Base-by-base conservation (phyloP, 1,140 invertebrate genomes). In the Protaetia brevitarsis region DNA sequence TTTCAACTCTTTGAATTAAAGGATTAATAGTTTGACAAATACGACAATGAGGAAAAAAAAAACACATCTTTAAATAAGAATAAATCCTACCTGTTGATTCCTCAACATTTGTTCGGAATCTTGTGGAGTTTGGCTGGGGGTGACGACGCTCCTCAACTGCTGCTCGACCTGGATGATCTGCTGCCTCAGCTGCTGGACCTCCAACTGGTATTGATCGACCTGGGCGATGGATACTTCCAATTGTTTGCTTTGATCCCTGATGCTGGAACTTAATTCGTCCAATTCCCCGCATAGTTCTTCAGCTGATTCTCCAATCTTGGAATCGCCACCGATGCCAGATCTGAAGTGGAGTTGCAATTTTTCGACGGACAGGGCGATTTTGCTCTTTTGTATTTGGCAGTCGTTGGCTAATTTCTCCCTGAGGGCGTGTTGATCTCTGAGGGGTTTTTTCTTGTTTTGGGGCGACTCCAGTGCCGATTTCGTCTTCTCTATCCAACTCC, bases 291-390 rank as follows among this genome's bases (percentile, higher is more conserved):
- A 80, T 28, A 95, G 80, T 64, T 88, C 86, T 63, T 86, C 84
- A 29, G 90, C 91, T 45, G 86, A 83, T 57, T 88, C 83, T 71
- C 86, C 86, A 36, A 95, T 87, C 66, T 88, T 88, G 63, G 85
- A 86, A 73, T 94, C 92, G 21, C 89, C 88, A 71, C 87, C 87
- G 78, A 94, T 87, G 30, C 91, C 91, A 51, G 91, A 87, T 26
- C 89, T 88, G 83, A 95, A 96, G 80, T 96, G 93, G 63, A 95
- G 88, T 82, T 93, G 89, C 59, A 97, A 84, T 80, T 97, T 96
- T 75, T 96, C 93, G 66, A 96, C 87, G n/a, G 94, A 92, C 71
- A 97, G 88, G 29, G 85, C 85, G 63, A 97, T 91, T 81, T 96
- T 96, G 0, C 91, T 93, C 77, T 92, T 93, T 79, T 96, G 94